A percentile compares a stretch with the other conserved stretches of the same genome.
These are phyloP conservation scores for Actinemys pallida DNA, from an alignment of 2,113 vertebrate genomes.

Conservation along the genomic window DNA sequence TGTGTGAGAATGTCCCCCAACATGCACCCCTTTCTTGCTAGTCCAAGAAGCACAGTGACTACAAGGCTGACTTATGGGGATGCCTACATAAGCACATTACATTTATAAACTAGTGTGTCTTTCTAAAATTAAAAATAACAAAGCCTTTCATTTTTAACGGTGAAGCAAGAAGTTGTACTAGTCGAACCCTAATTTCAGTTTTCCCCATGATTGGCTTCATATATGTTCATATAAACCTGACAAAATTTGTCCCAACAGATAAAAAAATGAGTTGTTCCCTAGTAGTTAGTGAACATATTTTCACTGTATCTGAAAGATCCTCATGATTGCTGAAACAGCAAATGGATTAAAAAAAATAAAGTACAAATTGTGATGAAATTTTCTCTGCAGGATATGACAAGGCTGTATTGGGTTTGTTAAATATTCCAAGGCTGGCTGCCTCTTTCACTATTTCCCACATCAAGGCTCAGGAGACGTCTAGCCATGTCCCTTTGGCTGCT, in stretches of 20 bases:
- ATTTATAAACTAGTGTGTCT: neutral
- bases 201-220: neutral
- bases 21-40: neutral
- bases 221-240: neutral
- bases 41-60: neutral
- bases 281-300: neutral
- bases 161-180: slow-evolving; percentile 34
- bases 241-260: neutral
- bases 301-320: neutral
- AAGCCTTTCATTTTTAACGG: slow-evolving; percentile 4
- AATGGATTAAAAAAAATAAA: neutral
- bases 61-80: neutral
- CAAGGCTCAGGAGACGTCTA: neutral
- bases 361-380: neutral
- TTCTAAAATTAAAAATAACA: slow-evolving; percentile 4
- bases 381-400: neutral
- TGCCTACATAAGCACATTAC: neutral
- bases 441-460: neutral
- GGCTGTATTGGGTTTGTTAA: neutral
- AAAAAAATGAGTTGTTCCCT: too few species aligned
- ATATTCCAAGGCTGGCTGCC: neutral
- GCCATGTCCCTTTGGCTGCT: neutral
- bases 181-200: slow-evolving; percentile 6
- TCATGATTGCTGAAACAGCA: neutral
- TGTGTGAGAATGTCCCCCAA: neutral